A percentile compares a stretch with the other conserved stretches of the same genome.
These are phyloP conservation scores for Chrosomus eos DNA, from an alignment of 2,797 vertebrate species.

Conservation along the genomic window DNA sequence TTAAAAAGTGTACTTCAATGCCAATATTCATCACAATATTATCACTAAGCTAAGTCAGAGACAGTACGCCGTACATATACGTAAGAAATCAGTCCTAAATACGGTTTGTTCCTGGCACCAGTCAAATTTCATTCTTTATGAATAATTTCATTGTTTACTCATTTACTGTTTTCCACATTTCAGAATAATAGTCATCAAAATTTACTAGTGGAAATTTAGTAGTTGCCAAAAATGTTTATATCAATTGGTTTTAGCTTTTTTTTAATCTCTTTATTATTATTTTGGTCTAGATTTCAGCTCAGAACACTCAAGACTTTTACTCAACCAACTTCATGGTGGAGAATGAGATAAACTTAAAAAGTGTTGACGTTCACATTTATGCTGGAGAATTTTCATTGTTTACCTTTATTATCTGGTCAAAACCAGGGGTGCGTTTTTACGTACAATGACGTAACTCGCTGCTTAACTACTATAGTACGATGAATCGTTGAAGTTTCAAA, in stretches of 20 bases:
- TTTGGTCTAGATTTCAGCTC: too few species aligned
- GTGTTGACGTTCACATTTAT: not conserved
- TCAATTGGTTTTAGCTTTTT: too few species aligned
- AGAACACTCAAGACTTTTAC: not conserved
- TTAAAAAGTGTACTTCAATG: not conserved
- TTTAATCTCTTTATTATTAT: too few species aligned
- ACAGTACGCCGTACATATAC: not conserved
- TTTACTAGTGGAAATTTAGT: not conserved
- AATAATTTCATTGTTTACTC: not conserved
- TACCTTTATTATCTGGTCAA: not conserved
- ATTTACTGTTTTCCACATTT: not conserved
- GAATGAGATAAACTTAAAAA: not conserved
- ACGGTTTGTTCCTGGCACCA: not conserved
- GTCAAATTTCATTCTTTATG: not conserved
- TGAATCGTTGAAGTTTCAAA: too few species aligned
- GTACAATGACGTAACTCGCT: too few species aligned
- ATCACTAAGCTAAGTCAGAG: not conserved
- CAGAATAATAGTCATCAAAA: not conserved
- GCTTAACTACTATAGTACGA: too few species aligned
- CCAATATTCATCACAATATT: not conserved
- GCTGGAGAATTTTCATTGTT: not conserved
- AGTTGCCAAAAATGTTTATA: not conserved
- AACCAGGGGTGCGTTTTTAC: not conserved
- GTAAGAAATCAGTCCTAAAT: slow-evolving; percentile 8
- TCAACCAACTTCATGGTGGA: not conserved